These are phyloP conservation scores for Deilephila porcellus DNA, from an alignment of 2,888 invertebrate genomes.

Conservation along the genomic window DNA sequence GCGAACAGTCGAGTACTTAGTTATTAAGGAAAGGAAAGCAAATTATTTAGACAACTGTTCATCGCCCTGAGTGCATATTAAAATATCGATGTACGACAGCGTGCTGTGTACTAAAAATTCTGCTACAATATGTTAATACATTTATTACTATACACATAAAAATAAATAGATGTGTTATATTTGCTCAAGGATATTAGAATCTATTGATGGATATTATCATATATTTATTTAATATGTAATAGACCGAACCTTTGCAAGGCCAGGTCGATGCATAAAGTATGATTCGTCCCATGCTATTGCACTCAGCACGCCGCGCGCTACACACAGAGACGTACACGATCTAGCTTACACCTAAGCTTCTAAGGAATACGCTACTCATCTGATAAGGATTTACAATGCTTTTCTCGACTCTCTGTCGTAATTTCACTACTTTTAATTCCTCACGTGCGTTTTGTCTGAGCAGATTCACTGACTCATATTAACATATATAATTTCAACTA, in stretches of 20 bases:
- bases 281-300: background rate
- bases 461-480: constrained; percentile 66
- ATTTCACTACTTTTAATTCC: constrained; percentile 77
- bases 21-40: constrained; percentile 12
- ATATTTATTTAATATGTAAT: background rate
- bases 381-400: constrained; percentile 61
- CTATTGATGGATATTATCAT: background rate
- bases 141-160: constrained; percentile 2
- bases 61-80: constrained; percentile 9
- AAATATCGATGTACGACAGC: constrained; percentile 8
- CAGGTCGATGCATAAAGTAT: background rate
- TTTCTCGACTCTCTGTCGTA: constrained; percentile 50
- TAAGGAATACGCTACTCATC: constrained; percentile 67
- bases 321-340: constrained; percentile 23
- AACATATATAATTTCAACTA: constrained; percentile 56
- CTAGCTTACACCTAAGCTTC: constrained; percentile 71
- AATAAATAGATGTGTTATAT: constrained; percentile 5
- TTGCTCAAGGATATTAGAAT: background rate
- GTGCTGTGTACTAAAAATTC: background rate
- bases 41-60: background rate
- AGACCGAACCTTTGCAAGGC: background rate
- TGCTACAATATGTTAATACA: constrained; percentile 2
- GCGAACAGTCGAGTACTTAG: constrained; percentile 38
- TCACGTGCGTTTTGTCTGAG: constrained; percentile 76
- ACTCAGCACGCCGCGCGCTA: background rate